A percentile compares a stretch with the other conserved stretches of the same genome.
Evolutionary conservation across 2,888 invertebrate species (phyloP).

Genomic region (Eilema depressum): DNA sequence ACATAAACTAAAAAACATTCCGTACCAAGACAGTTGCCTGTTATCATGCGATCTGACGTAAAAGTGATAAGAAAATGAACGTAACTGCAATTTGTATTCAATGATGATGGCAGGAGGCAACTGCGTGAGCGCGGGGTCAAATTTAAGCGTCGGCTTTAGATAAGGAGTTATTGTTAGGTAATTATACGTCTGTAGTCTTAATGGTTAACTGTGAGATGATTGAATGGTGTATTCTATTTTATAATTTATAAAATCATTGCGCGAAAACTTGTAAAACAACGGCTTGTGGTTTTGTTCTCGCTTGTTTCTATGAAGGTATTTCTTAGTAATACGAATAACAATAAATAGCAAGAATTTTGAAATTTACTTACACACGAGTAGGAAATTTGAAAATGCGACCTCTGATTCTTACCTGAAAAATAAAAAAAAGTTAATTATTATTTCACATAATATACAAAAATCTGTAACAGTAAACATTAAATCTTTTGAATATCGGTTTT

Average conservation of each 20-base stretch:
- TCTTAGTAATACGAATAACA: too few species aligned
- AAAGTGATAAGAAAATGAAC: conserved; percentile 46
- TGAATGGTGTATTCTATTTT: neutral
- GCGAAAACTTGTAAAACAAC: neutral
- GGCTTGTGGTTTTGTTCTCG: too few species aligned
- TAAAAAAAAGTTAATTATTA: neutral
- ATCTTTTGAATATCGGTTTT: too few species aligned
- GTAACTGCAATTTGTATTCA: conserved; percentile 34
- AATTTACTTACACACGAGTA: neutral
- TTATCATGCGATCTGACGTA: conserved; percentile 56
- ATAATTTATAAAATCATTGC: neutral
- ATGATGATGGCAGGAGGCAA: conserved; percentile 28
- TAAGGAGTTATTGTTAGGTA: conserved; percentile 16
- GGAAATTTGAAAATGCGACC: too few species aligned
- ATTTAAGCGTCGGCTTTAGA: conserved; percentile 24
- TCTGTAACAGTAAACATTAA: neutral
- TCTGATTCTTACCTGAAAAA: neutral
- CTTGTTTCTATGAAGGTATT: too few species aligned
- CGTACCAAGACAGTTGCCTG: conserved; percentile 25
- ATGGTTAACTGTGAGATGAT: conserved; percentile 8
- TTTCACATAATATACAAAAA: neutral
- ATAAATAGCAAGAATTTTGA: neutral
- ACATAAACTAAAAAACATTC: conserved; percentile 63
- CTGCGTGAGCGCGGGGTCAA: conserved; percentile 16
- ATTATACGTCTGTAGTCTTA: conserved; percentile 6